Percentiles rank a stretch among this genome's conserved stretches.
These are phyloP conservation scores for Chaetoderma sp. DNA, from an alignment of 2,888 invertebrate species.

Conservation along the genomic window DNA sequence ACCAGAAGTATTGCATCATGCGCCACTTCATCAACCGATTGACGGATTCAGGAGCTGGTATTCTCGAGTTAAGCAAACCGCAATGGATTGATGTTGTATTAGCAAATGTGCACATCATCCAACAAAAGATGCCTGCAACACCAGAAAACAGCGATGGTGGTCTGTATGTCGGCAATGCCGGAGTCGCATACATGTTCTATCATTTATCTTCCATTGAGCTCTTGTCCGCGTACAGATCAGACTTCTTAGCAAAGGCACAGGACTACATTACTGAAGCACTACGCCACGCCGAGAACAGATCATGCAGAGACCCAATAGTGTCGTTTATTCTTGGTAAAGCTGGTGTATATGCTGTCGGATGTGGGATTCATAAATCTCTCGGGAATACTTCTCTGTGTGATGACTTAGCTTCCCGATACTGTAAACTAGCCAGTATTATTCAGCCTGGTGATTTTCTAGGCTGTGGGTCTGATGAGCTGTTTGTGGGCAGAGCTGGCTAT, in stretches of 20 bases:
- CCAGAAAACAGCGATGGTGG: constrained; percentile 73
- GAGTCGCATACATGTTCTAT: constrained; percentile 83
- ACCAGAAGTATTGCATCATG: too few species aligned
- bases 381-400: constrained; percentile 72
- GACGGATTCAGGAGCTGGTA: constrained; percentile 45
- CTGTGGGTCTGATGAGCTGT: constrained; percentile 81
- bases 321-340: constrained; percentile 84
- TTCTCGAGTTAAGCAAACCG: constrained; percentile 36
- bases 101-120: constrained; percentile 42
- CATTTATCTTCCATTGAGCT: constrained; percentile 75
- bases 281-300: constrained; percentile 70
- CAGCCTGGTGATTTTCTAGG: neutral
- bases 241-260: constrained; percentile 74
- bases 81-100: constrained; percentile 48
- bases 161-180: constrained; percentile 79
- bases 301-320: constrained; percentile 74
- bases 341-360: constrained; percentile 81
- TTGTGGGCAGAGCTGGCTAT: constrained; percentile 88
- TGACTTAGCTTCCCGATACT: constrained; percentile 7
- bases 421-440: neutral
- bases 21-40: constrained; percentile 54
- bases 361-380: constrained; percentile 61
- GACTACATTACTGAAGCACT: constrained; percentile 78
- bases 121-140: constrained; percentile 45
- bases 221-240: constrained; percentile 39